A percentile compares a stretch with the other conserved stretches of the same genome.
Conservation (phyloP, 2,113 vertebrate genomes). For the Chelonoidis abingdonii region DNA sequence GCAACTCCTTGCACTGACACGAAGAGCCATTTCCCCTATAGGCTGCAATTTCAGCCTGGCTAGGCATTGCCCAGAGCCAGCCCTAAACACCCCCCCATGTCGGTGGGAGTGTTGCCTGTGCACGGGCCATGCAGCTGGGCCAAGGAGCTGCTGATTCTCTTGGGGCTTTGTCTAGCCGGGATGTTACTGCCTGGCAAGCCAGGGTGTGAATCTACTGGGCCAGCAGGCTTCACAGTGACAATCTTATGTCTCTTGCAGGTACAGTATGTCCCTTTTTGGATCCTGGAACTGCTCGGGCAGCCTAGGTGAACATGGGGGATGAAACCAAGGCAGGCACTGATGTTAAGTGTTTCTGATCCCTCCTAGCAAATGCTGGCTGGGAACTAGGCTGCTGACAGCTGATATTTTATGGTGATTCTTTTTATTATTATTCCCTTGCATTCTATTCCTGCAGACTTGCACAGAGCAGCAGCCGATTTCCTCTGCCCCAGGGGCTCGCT, state of each 20-base stretch:
- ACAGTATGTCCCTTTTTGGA: not conserved
- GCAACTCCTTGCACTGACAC: too few species aligned
- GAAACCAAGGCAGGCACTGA: not conserved
- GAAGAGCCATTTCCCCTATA: too few species aligned
- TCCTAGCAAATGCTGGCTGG: not conserved
- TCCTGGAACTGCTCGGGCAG: not conserved
- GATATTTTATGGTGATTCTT: not conserved
- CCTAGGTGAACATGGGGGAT: not conserved
- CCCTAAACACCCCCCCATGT: not conserved
- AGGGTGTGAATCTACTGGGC: not conserved
- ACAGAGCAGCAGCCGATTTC: not conserved
- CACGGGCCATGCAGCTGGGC: too few species aligned
- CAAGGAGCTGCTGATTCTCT: not conserved
- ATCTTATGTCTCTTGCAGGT: too few species aligned
- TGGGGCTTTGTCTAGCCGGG: not conserved
- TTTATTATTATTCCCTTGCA: not conserved
- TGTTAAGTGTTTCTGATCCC: not conserved
- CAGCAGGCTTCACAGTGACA: not conserved
- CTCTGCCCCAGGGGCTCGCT: not conserved
- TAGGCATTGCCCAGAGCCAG: too few species aligned
- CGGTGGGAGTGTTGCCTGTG: not conserved
- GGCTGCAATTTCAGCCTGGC: not conserved
- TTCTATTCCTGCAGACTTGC: not conserved
- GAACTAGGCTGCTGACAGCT: not conserved
- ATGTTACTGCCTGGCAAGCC: too few species aligned